Conservation (phyloP, 2,888 invertebrate genomes). For the Masnerella sp. region DNA sequence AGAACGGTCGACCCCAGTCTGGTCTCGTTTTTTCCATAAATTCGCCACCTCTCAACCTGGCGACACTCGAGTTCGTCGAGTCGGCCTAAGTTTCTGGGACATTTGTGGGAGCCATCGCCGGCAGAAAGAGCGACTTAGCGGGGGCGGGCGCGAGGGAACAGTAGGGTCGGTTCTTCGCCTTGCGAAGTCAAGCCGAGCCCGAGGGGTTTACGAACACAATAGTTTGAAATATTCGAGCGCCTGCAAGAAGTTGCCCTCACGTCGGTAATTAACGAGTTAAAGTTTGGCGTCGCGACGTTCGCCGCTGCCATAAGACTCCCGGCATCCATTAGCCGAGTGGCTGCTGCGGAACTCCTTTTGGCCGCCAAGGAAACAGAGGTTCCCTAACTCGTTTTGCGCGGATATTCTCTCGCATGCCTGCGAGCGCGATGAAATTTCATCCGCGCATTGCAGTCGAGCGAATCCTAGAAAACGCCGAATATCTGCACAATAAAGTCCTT, state of each 20-base stretch:
- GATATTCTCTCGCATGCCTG: constrained; percentile 59
- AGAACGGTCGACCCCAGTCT: constrained; percentile 14
- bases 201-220: constrained; percentile 76
- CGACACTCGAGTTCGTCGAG: constrained; percentile 67
- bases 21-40: constrained; percentile 53
- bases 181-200: constrained; percentile 69
- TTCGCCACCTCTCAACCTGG: constrained; percentile 63
- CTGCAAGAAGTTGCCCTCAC: constrained; percentile 72
- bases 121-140: constrained; percentile 54
- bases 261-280: constrained; percentile 78
- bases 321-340: constrained; percentile 77
- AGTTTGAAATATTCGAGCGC: constrained; percentile 77
- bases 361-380: constrained; percentile 71
- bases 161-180: constrained; percentile 61
- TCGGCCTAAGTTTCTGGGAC: constrained; percentile 69
- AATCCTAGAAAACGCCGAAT: constrained; percentile 61
- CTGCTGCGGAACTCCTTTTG: constrained; percentile 72
- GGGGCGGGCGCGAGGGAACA: constrained; percentile 16
- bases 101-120: constrained; percentile 64
- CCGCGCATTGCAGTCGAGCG: constrained; percentile 54
- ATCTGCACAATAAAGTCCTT: constrained; percentile 47
- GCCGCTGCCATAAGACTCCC: constrained; percentile 71
- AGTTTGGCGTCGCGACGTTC: constrained; percentile 77
- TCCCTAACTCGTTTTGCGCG: constrained; percentile 62
- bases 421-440: constrained; percentile 57